A percentile compares a stretch with the other conserved stretches of the same genome.
phyloP scores from a whole-genome alignment of 2,113 vertebrate species.

The Empidonax alnorum region DNA sequence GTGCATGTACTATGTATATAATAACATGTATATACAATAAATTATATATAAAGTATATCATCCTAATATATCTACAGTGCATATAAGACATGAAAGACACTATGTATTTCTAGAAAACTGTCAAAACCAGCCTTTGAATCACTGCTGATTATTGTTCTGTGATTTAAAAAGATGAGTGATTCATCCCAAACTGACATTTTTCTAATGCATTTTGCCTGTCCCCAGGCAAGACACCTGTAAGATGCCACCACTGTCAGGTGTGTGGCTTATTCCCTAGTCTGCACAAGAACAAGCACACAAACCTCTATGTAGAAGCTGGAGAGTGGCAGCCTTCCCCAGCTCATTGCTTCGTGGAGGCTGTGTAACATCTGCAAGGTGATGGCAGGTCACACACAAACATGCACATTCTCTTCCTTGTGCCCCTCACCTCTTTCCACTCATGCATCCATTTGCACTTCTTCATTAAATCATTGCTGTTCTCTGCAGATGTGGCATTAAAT shows the following conservation, averaged over 20 bases:
- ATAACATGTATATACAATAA: background rate
- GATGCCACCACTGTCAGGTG: too few relatives aligned
- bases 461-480: background rate
- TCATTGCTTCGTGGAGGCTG: background rate
- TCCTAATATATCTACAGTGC: background rate
- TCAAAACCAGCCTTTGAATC: background rate
- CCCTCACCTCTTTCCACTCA: background rate
- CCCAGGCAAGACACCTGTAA: background rate
- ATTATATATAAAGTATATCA: background rate
- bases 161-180: background rate
- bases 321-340: background rate
- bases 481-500: background rate
- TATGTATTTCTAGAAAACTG: background rate
- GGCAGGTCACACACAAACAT: background rate
- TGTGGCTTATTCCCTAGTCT: background rate
- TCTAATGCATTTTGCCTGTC: background rate
- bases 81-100: background rate
- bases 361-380: background rate
- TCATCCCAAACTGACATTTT: background rate
- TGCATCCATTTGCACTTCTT: background rate
- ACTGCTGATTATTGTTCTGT: background rate
- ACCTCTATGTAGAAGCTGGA: background rate
- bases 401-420: rapidly evolving
- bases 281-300: background rate
- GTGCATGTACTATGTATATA: too few relatives aligned